Conservation (phyloP, 1,140 invertebrate genomes). For the Papilio xuthus region DNA sequence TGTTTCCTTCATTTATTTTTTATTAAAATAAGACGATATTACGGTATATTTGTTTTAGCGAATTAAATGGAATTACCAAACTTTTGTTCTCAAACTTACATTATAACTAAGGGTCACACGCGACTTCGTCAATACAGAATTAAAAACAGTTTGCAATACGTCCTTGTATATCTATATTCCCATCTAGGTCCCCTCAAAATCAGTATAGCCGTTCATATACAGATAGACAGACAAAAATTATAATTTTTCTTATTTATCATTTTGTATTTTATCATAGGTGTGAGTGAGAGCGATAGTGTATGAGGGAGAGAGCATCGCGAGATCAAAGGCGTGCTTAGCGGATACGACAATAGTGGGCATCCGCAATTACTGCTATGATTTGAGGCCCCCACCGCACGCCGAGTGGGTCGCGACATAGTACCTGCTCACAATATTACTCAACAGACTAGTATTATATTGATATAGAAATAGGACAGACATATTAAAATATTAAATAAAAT, state of each 20-base stretch:
- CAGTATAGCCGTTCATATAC: too few relatives aligned
- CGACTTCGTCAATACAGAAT: too few relatives aligned
- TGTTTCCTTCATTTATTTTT: slow-evolving; percentile 20
- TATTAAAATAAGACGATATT: background rate
- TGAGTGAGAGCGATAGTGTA: background rate
- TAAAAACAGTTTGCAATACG: too few relatives aligned
- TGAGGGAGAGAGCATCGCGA: slow-evolving; percentile 13
- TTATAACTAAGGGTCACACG: too few relatives aligned
- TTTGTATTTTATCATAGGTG: background rate
- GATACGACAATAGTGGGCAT: slow-evolving; percentile 63
- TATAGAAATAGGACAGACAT: background rate
- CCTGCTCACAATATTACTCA: background rate
- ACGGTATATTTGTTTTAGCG: background rate
- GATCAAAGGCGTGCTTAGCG: slow-evolving; percentile 55
- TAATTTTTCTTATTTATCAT: too few relatives aligned
- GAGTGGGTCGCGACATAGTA: slow-evolving; percentile 42
- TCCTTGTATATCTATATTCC: too few relatives aligned
- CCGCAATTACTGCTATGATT: slow-evolving; percentile 67
- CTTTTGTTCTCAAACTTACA: background rate
- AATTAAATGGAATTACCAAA: background rate
- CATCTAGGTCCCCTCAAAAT: too few relatives aligned
- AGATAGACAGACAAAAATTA: too few relatives aligned
- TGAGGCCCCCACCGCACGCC: slow-evolving; percentile 60
- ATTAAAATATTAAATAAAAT: too few relatives aligned
- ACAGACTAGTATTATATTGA: background rate